A percentile compares a stretch with the other conserved stretches of the same genome.
Evolutionary conservation across 2,888 invertebrate genomes (phyloP).

Genomic region (Troides aeacus): DNA sequence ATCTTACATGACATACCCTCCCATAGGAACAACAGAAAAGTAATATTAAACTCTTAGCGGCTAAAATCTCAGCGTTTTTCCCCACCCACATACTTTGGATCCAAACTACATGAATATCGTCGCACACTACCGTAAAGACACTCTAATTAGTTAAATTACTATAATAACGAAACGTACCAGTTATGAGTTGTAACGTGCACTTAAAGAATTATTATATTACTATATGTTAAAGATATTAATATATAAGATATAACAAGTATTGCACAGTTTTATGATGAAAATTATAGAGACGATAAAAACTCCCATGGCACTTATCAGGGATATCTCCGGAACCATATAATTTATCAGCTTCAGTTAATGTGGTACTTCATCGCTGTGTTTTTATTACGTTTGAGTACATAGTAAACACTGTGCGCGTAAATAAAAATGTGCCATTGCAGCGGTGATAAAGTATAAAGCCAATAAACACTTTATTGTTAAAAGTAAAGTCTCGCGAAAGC

Average conservation of each 20-base stretch:
- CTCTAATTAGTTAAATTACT: too few species aligned
- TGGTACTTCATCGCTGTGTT: background rate
- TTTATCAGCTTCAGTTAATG: slow-evolving; percentile 4
- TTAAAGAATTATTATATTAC: background rate
- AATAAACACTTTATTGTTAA: slow-evolving; percentile 68
- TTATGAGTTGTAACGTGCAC: too few species aligned
- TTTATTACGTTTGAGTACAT: slow-evolving; percentile 17
- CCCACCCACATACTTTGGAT: too few species aligned
- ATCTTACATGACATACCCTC: too few species aligned
- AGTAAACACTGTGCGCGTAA: slow-evolving; percentile 37
- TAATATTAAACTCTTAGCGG: too few species aligned
- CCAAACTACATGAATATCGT: too few species aligned
- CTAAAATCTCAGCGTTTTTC: too few species aligned
- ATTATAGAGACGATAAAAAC: slow-evolving; percentile 1
- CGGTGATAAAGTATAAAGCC: slow-evolving; percentile 52
- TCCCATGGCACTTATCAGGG: background rate
- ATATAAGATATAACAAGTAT: background rate
- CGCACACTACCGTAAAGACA: too few species aligned
- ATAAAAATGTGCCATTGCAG: slow-evolving; percentile 47
- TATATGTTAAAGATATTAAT: background rate
- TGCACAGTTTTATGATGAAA: background rate
- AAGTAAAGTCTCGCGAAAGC: slow-evolving; percentile 55
- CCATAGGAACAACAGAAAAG: too few species aligned
- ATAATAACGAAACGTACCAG: too few species aligned
- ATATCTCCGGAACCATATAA: slow-evolving; percentile 3